Percentiles rank a stretch among this genome's conserved stretches.
Evolutionary conservation across 2,797 vertebrate genomes (phyloP).

Genomic region (Gila robusta): DNA sequence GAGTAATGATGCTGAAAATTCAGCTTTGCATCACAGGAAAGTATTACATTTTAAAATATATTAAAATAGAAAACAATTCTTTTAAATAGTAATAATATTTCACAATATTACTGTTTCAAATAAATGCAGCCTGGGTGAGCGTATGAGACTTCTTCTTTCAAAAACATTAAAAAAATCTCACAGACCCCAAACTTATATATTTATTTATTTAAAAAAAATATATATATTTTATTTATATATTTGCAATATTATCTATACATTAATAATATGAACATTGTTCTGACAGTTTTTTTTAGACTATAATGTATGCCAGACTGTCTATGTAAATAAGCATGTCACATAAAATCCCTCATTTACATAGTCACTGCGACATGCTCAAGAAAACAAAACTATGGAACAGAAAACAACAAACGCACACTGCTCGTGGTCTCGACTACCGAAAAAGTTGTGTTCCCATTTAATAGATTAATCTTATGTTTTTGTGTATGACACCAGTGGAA

Average conservation of each 20-base stretch:
- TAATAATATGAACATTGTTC: background rate
- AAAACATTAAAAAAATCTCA: background rate
- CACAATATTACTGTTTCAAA: background rate
- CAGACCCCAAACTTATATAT: background rate
- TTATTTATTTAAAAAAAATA: background rate
- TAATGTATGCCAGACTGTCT: background rate
- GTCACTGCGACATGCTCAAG: background rate
- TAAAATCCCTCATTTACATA: slow-evolving; percentile 12
- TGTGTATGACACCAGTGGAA: background rate
- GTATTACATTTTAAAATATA: background rate
- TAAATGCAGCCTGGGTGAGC: background rate
- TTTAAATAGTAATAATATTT: background rate
- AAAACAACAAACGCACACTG: background rate
- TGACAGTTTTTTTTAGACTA: background rate
- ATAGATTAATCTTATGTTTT: slow-evolving; percentile 1
- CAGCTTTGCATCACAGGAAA: background rate
- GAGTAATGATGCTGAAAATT: background rate
- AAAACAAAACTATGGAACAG: background rate
- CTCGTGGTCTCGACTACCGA: background rate
- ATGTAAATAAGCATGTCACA: background rate
- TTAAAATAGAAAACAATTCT: background rate
- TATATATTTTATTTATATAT: background rate
- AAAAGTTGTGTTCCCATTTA: background rate
- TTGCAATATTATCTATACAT: background rate
- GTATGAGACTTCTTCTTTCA: background rate